Base-by-base conservation (phyloP, 2,888 invertebrate genomes). In the Tachystola acroxantha region DNA sequence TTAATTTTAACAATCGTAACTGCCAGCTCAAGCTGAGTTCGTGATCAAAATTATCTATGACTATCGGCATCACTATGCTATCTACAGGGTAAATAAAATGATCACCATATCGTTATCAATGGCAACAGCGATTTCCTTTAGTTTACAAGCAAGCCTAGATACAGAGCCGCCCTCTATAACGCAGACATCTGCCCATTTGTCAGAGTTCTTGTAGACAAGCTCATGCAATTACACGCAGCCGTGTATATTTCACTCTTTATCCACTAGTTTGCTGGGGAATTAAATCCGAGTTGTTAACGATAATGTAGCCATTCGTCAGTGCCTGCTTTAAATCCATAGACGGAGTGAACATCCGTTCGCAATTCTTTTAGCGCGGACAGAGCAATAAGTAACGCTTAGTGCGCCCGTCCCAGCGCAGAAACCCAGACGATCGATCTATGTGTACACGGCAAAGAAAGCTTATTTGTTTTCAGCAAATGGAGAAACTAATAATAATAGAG, bases 301-400 rank as follows among this genome's bases (percentile, higher is more conserved):
- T 77, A 78, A 76, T 76, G 77, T 71, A 66, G 69, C 75, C 48
- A 78, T 78, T 67, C 65, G 64, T 79, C 78, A 78, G 69, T 75
- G 76, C 66, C 75, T 66, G 64, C 56, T 71, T 71, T 72, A 78
- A 76, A 70, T 72, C 76, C 69, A 58, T 59, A 62, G 57, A 58
- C 64, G 66, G 64, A 71, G 71, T 62, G 63, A 67, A 55, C 70
- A 66, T 67, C 65, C 68, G 63, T 50, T 54, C 10, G 37, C 41
- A 35, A 41, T 41, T 37, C 41, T 41, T 41, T 52, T 53, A 52
- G 71, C 71, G 64, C 73, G 58, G 67, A 66, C 64, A 56, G 66
- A 57, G 68, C 66, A 62, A 71, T 73, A 75, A 73, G 72, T 76
- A 75, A 74, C 64, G 71, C 73, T 76, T 70, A 72, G 69, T 57